Conservation (phyloP, 2,797 vertebrate species). For the Gallirallus australis region DNA sequence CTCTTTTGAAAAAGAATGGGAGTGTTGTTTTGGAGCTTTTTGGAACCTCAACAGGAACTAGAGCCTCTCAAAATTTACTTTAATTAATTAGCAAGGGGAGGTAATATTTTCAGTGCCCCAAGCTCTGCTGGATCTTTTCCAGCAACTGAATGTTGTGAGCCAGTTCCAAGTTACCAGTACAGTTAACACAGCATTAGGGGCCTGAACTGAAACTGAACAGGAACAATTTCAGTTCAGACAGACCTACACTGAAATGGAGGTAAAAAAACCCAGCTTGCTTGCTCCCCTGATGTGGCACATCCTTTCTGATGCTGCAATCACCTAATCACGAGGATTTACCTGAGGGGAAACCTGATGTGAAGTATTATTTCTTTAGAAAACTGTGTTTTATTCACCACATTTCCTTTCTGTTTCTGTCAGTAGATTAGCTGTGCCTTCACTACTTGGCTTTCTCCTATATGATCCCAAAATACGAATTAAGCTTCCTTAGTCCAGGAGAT, state of each 20-base stretch:
- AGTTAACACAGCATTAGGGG: background rate
- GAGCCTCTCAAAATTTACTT: background rate
- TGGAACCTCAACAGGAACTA: background rate
- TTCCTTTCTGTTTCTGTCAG: background rate
- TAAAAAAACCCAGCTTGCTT: background rate
- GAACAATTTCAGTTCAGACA: background rate
- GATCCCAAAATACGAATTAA: background rate
- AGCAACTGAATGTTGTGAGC: background rate
- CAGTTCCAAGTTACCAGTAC: background rate
- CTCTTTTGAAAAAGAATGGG: background rate
- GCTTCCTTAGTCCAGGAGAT: background rate
- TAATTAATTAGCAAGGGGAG: background rate
- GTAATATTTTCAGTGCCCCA: background rate
- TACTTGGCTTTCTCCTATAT: background rate
- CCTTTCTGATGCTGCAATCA: background rate
- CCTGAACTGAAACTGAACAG: slow-evolving; percentile 8
- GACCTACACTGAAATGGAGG: background rate
- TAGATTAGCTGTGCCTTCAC: background rate
- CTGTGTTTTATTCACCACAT: background rate
- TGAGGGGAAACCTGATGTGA: background rate
- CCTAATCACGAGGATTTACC: background rate
- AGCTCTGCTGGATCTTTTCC: background rate
- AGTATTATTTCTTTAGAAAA: background rate
- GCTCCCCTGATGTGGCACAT: background rate
- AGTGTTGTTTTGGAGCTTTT: background rate